Base-by-base conservation (phyloP, 2,797 vertebrate genomes). In the Gila robusta region DNA sequence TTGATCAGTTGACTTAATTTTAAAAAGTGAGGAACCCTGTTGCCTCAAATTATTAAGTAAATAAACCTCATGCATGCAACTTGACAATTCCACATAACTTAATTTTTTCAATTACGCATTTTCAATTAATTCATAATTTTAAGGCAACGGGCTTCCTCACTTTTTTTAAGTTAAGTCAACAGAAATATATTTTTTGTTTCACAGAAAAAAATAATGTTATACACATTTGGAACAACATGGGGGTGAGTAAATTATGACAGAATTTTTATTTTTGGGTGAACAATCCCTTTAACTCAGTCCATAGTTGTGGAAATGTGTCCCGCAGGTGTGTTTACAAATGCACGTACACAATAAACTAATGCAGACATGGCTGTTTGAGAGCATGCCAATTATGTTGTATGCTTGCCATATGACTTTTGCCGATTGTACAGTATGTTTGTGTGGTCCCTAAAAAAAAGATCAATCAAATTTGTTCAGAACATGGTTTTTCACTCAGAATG, bases 391-490 rank as follows among this genome's bases (percentile, higher is more conserved):
- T 56, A 85, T 62, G 82, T 79, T 81, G 73, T 82, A 86, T 76
- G 59, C 76, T 80, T 82, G 67, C 85, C 85, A 84, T 82, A 79
- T 89, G 90, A 89, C 77, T 87, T 87, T 77, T 83, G 62, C 85
- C 79, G 85, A 89, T 86, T 92, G 91, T 94, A 32, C 14, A 7
- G 2, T 66, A 91, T 91, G 92, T 59, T 56, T 73, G 89, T 89
- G 89, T 85, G 80, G 86, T 88, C 88, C 76, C 35, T 59, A 14
- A 14, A 28, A 64, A 64, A 64, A 6, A 28, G 23, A 92, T 89
- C 7, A 78, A n/a, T 8, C 28, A 9, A 64, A 83, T 74, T 41
- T 83, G 44, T 26, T 47, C 14, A 49, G 39, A 49, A 49, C 12
- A 37, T 6, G 28, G 10, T n/a, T 74, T 47, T 71, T 83, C 1